These are phyloP conservation scores for Lasius fuliginosus DNA, from an alignment of 2,888 invertebrate genomes.

Conservation along the genomic window DNA sequence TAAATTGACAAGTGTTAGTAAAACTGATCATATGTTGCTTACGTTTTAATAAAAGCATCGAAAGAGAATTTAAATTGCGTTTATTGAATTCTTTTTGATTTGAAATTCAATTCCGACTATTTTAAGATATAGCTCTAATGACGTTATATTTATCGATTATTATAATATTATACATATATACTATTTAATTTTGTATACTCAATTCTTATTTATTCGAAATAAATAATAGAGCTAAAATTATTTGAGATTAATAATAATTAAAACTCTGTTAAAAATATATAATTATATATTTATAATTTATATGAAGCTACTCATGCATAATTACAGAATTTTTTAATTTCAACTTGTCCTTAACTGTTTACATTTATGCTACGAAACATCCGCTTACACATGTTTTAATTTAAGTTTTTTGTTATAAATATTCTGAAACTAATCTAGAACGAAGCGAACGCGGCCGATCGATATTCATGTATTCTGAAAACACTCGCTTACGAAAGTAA, in stretches of 20 bases:
- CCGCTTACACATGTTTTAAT: background rate
- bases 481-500: constrained; percentile 45
- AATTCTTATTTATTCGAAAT: background rate
- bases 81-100: background rate
- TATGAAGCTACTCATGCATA: constrained; percentile 14
- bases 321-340: constrained; percentile 14
- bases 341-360: constrained; percentile 19
- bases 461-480: constrained; percentile 44
- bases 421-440: constrained; percentile 18
- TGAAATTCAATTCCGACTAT: background rate
- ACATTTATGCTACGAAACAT: background rate
- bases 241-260: constrained; percentile 6
- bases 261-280: background rate
- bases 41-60: background rate
- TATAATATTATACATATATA: background rate
- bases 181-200: background rate
- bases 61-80: background rate
- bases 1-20: background rate
- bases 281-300: background rate
- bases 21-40: background rate
- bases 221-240: background rate
- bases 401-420: background rate
- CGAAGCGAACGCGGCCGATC: background rate
- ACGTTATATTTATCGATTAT: background rate
- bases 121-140: background rate